Evolutionary conservation across 2,113 vertebrate genomes (phyloP).

Genomic region (Promerops cafer): DNA sequence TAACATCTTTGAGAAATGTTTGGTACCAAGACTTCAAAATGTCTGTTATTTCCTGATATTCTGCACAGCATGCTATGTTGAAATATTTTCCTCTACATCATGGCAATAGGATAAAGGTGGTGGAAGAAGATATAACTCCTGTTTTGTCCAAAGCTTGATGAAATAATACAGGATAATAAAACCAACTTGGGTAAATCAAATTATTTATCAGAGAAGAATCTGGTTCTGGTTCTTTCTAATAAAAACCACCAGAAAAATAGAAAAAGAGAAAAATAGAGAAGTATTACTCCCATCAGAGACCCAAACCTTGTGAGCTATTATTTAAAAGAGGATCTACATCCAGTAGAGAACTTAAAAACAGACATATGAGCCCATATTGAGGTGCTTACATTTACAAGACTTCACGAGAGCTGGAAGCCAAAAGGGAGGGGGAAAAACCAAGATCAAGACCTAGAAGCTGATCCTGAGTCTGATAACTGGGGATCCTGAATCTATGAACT

Average conservation of each 20-base stretch:
- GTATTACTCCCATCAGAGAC: background rate
- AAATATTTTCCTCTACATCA: background rate
- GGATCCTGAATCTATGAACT: background rate
- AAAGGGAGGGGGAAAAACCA: background rate
- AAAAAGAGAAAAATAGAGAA: background rate
- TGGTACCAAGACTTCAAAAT: background rate
- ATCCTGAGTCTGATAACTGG: background rate
- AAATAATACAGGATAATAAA: background rate
- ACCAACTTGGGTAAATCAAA: background rate
- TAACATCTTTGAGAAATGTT: background rate
- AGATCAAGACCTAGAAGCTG: background rate
- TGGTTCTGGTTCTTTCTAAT: background rate
- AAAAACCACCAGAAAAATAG: background rate
- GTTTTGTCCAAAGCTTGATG: background rate
- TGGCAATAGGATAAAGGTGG: background rate
- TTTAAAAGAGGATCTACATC: background rate
- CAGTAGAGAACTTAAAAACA: background rate
- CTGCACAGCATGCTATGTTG: background rate
- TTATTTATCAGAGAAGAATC: background rate
- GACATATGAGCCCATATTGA: background rate
- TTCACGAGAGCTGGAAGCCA: background rate
- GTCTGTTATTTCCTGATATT: background rate
- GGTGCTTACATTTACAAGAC: background rate
- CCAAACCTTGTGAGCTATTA: fast-evolving
- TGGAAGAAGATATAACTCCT: background rate